These are phyloP conservation scores for Bubalus kerabau DNA, from an alignment of 2,113 vertebrate species.

Conservation along the genomic window DNA sequence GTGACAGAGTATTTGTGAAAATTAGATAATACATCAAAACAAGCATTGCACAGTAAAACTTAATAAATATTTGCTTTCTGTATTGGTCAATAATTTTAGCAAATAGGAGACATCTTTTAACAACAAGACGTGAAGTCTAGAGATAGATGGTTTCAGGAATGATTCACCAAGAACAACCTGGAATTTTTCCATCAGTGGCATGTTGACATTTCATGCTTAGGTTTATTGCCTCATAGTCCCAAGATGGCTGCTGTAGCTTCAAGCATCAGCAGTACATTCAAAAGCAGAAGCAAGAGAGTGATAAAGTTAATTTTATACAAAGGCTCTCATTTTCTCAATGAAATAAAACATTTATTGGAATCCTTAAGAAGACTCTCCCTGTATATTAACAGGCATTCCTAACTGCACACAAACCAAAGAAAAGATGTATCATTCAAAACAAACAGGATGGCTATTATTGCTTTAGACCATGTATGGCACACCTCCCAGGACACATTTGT, in stretches of 20 bases:
- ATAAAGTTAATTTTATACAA: neutral
- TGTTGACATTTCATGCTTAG: neutral
- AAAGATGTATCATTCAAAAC: neutral
- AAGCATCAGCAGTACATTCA: neutral
- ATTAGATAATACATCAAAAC: neutral
- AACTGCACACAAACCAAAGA: neutral
- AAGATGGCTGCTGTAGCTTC: neutral
- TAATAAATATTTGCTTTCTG: neutral
- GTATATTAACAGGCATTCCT: neutral
- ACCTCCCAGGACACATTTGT: neutral
- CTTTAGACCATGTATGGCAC: neutral
- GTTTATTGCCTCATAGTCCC: neutral
- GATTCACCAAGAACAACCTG: neutral
- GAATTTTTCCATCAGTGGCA: neutral
- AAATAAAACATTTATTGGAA: neutral
- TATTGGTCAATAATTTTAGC: neutral
- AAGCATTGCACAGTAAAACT: neutral
- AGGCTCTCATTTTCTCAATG: neutral
- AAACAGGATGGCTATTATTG: neutral
- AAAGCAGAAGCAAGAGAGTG: neutral
- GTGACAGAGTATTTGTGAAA: neutral
- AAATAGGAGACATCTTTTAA: neutral
- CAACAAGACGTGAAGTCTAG: neutral
- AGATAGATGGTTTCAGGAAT: neutral
- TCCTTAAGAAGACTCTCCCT: neutral